Conservation (phyloP, 2,888 invertebrate species). For the Thymelicus sylvestris region DNA sequence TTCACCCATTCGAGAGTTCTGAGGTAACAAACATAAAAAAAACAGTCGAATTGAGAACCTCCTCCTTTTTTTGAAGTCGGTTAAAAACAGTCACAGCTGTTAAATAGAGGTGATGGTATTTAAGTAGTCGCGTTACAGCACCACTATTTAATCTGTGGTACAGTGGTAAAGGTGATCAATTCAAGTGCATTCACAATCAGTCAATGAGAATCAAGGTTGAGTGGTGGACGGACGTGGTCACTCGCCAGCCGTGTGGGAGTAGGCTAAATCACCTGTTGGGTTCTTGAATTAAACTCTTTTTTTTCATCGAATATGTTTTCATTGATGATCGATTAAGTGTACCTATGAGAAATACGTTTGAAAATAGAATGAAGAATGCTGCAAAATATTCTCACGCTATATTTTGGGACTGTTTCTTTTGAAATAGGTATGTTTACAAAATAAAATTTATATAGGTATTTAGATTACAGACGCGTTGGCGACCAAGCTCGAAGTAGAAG, state of each 20-base stretch:
- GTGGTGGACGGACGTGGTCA: constrained; percentile 2
- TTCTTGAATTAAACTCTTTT: constrained; percentile 16
- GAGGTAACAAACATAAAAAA: too few species aligned
- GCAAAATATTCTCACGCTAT: too few species aligned
- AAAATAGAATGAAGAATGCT: too few species aligned
- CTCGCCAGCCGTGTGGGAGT: not conserved
- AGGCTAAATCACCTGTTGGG: constrained; percentile 21
- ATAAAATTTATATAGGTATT: too few species aligned
- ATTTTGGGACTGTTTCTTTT: too few species aligned
- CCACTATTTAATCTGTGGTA: not conserved
- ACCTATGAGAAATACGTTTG: constrained; percentile 3
- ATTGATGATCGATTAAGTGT: constrained; percentile 4
- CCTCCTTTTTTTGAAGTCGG: too few species aligned
- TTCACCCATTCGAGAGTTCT: too few species aligned
- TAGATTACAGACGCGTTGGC: too few species aligned
- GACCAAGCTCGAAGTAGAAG: too few species aligned
- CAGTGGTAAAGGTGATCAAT: constrained; percentile 5
- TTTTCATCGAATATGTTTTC: constrained; percentile 5
- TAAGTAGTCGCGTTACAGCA: constrained; percentile 11
- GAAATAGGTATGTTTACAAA: too few species aligned
- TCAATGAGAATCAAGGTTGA: constrained; percentile 22
- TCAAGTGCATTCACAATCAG: constrained; percentile 27
- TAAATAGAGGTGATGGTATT: constrained; percentile 11
- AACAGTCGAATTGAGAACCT: too few species aligned
- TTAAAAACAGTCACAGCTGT: too few species aligned